Evolutionary conservation across 2,888 invertebrate genomes (phyloP), one percentile per base, ranked within the genome.

Genomic region (Omphaloscelis lunosa): DNA sequence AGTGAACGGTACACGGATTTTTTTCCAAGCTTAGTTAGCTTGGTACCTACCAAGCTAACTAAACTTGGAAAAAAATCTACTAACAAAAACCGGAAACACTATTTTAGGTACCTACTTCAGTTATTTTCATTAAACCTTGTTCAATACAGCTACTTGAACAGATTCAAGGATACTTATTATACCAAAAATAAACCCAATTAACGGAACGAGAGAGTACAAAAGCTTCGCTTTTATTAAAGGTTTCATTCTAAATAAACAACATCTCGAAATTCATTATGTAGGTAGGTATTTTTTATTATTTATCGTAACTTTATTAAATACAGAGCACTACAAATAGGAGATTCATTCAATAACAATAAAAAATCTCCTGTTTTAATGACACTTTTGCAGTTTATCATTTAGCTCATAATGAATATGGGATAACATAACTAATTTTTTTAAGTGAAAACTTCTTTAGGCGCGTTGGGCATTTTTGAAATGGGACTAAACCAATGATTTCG

Each of bases 101-200:
- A 45, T 45, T 65, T 27, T 3, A 6, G 41, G 27, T 65, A 27
- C 39, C 11, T 63, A 17, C 34, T 66, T 41, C 23, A 48, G 39
- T 27, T 56, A 56, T 68, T 83, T 68, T 72, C 53, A 72, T 58
- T 51, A 78, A 74, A 20, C 27, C 56, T 68, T 20, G 51, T 51
- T 51, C 51, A 51, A 51, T 51, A 51, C 23, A 48, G 23, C 41
- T 61, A 45, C 63, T 75, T 63, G 48, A 79, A 62, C 39, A 48
- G 45, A 27, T 27, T 77, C 61, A 39, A 61, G 79, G 74, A 34
- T 34, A 83, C 63, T 79, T 59, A 48, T 27, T 53, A 56, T 61
- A 74, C 68, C 75, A 65, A 74, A 83, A 72, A 51, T 83, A 83
- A 78, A 68, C 34, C 41, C 71, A 83, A 82, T 75, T 82, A 83